Base-by-base conservation (phyloP, 2,888 invertebrate species). In the Adelognathus sp. region DNA sequence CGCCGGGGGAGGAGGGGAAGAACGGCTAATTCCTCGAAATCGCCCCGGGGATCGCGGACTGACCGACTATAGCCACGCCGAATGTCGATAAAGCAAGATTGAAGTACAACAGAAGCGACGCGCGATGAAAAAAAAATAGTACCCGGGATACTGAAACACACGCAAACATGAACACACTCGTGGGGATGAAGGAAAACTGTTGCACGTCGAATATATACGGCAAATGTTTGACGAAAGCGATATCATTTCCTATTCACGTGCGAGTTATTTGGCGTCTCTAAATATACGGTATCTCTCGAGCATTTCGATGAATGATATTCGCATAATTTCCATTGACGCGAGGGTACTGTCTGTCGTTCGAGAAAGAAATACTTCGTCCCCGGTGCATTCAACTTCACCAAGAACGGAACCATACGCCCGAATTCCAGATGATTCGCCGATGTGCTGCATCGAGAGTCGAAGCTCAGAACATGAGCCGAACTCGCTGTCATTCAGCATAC, bases 1-100 rank as follows among this genome's bases (percentile, higher is more conserved):
- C 76, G 69, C 72, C 54, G 36, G 41, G 31, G 36, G 61, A 63
- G 56, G 50, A 58, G 41, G 31, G 36, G 61, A 63, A 58, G 50
- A 58, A 63, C 52, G 76, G 76, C 73, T 81, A 81, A 82, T 81
- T 79, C 79, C 77, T 73, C 56, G 27, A 41, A 73, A 74, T 70
- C 71, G 70, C 61, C 56, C 63, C 52, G 66, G 69, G 33, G 18
- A 44, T 18, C 31, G 36, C 60, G 64, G 44, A 75, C 46, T 44
- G 33, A 52, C 18, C 60, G 63, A 58, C 46, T 52, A n/a, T n/a
- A n/a, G 69, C 50, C 41, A 39, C 58, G 16, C 29, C 52, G 41
- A 21, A 44, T 36, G 41, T 27, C 61, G 58, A 64, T 61, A 54
- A 27, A 60, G 36, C 41, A 56, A 52, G 52, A 71, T 66, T 61